These are phyloP conservation scores for Temnopleurus reevesii DNA, from an alignment of 53 echinoderm and acorn worm species.

Conservation along the genomic window DNA sequence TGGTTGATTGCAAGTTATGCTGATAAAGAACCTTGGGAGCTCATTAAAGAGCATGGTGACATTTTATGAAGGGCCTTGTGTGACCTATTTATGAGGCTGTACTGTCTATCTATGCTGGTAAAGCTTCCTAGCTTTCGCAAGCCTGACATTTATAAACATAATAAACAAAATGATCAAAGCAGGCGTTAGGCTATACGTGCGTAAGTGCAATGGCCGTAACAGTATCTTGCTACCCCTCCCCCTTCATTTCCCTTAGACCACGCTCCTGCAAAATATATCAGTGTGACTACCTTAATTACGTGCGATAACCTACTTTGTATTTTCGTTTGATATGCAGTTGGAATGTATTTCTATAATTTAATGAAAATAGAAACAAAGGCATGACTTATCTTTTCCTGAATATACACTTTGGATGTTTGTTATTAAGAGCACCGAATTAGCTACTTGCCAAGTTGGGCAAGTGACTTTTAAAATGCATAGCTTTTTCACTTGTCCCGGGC, in stretches of 20 bases:
- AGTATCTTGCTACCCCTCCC: too few relatives aligned
- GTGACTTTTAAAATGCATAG: too few relatives aligned
- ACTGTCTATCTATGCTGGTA: background rate
- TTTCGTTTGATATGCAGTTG: too few relatives aligned
- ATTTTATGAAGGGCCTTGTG: background rate
- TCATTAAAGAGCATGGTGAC: background rate
- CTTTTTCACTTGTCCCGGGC: too few relatives aligned
- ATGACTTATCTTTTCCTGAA: too few relatives aligned
- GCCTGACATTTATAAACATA: background rate
- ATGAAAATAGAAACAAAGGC: too few relatives aligned
- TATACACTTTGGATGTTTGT: too few relatives aligned
- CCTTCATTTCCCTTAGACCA: too few relatives aligned
- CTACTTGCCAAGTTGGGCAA: too few relatives aligned
- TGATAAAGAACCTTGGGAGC: background rate
- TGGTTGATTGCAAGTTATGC: background rate
- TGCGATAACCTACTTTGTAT: background rate
- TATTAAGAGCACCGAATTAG: too few relatives aligned
- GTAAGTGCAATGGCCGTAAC: background rate
- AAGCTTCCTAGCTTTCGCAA: background rate
- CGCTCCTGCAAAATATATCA: background rate
- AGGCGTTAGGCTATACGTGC: too few relatives aligned
- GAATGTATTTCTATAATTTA: too few relatives aligned
- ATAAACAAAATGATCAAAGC: conserved; percentile 1
- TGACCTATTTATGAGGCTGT: background rate
- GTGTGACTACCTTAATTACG: background rate